Evolutionary conservation across 2,888 invertebrate species (phyloP), one percentile per base, ranked within the genome.

Genomic region (Eristalis arbustorum): DNA sequence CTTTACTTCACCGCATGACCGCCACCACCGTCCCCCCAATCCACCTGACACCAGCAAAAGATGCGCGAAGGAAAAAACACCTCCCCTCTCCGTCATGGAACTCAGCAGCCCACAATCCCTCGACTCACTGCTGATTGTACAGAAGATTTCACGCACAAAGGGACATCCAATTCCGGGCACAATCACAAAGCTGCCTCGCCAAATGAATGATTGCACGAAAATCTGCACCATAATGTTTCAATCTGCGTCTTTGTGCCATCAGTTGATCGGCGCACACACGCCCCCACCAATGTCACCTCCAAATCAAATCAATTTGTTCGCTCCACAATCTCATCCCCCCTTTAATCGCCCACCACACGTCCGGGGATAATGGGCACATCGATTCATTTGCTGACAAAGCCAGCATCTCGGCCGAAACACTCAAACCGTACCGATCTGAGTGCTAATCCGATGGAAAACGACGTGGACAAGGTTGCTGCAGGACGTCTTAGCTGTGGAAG

Each of bases 221-320:
- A 42, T 42, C 49, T 18, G 18, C 49, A 8, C 49, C 18, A 18
- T 18, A 49, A 49, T 49, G 49, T 49, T 8, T 8, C 18, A 18
- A 49, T 49, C 49, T 18, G 49, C 49, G 49, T 49, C 49, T 49
- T 49, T 49, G 49, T 49, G 6, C 42, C 49, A n/a, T n/a, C 14
- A 8, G 34, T 8, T 5, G 34, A 5, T 34, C 34, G 6, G 5
- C n/a, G 4, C 18, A 18, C 49, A 40, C 40, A 40, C 31, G 1
- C 31, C 8, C 37, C 37, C 37, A 13, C 37, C 37, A 13, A 1
- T 40, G 14, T 40, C 40, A 49, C n/a, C 49, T 49, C 68, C 42
- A 75, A 75, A 81, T 81, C 63, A 75, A 69, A 75, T 81, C 68
- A 81, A 64, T 69, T 81, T 75, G 69, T 79, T 42, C 64, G 56